Conservation (phyloP, 2,113 vertebrate genomes). For the Labrus mixtus region DNA sequence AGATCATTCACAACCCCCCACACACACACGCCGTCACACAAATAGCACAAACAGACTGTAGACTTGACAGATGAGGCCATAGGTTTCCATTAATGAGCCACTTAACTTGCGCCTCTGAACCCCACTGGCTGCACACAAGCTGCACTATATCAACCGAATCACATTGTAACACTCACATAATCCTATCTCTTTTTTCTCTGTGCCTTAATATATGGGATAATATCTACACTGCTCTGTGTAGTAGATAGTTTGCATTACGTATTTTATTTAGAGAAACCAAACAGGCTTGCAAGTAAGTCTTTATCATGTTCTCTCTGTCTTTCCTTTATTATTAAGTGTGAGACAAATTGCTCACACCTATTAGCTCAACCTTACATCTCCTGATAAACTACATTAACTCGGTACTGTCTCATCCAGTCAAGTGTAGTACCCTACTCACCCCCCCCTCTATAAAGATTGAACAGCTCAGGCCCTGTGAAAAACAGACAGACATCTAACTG, state of each 20-base stretch:
- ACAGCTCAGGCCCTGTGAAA: not conserved
- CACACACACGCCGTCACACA: not conserved
- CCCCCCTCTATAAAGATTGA: conserved; percentile 4
- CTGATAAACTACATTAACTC: conserved; percentile 57
- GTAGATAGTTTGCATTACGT: too few relatives aligned
- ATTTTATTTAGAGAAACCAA: too few relatives aligned
- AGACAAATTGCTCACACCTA: conserved; percentile 64
- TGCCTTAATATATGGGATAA: too few relatives aligned
- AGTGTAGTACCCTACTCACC: not conserved
- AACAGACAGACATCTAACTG: conserved; percentile 21
- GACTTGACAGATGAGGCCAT: conserved; percentile 56
- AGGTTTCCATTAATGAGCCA: conserved; percentile 65
- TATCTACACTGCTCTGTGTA: too few relatives aligned
- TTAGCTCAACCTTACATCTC: conserved; percentile 63
- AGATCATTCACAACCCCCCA: conserved; percentile 23
- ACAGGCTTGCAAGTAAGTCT: too few relatives aligned
- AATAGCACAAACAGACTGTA: conserved; percentile 23
- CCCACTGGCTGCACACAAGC: conserved; percentile 20
- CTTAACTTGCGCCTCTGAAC: conserved; percentile 57
- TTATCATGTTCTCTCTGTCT: not conserved
- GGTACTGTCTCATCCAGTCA: conserved; percentile 5
- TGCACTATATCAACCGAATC: conserved; percentile 30
- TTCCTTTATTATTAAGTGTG: conserved; percentile 6
- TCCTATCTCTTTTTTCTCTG: not conserved
- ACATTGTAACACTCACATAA: conserved; percentile 23